Evolutionary conservation across 2,797 vertebrate genomes (phyloP).

Genomic region (Microctenopoma steveboyesi): DNA sequence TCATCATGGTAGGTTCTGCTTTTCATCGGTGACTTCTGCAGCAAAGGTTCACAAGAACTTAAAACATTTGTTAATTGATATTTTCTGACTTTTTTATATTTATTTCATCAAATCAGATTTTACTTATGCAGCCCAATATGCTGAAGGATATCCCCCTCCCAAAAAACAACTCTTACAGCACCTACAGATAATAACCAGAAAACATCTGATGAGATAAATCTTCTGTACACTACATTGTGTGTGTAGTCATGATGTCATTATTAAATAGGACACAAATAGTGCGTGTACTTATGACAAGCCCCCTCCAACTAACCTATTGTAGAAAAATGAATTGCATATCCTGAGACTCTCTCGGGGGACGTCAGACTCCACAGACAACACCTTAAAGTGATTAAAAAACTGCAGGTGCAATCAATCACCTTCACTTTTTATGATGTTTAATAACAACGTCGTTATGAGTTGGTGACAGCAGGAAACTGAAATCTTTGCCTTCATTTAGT

Average conservation of each 20-base stretch:
- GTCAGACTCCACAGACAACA: neutral
- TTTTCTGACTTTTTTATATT: neutral
- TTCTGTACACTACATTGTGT: too few species aligned
- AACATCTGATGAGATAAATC: too few species aligned
- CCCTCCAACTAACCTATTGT: neutral
- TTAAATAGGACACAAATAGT: neutral
- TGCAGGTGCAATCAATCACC: neutral
- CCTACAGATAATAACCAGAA: too few species aligned
- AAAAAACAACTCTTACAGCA: neutral
- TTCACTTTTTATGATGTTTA: conserved; percentile 3
- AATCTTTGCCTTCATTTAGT: conserved; percentile 53
- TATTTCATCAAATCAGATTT: neutral
- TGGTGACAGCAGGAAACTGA: conserved; percentile 66
- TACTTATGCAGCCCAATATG: too few species aligned
- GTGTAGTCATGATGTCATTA: neutral
- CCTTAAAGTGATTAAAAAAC: conserved; percentile 33
- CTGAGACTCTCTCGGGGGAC: conserved; percentile 38
- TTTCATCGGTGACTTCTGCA: conserved; percentile 1
- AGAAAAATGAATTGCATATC: neutral
- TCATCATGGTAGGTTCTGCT: neutral
- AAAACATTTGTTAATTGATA: neutral
- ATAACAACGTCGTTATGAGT: conserved; percentile 2
- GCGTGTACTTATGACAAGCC: conserved; percentile 1
- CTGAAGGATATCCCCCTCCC: too few species aligned
- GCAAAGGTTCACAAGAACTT: neutral